phyloP scores from a whole-genome alignment of 2,888 invertebrate species.

The Ceratothoa steindachneri region DNA sequence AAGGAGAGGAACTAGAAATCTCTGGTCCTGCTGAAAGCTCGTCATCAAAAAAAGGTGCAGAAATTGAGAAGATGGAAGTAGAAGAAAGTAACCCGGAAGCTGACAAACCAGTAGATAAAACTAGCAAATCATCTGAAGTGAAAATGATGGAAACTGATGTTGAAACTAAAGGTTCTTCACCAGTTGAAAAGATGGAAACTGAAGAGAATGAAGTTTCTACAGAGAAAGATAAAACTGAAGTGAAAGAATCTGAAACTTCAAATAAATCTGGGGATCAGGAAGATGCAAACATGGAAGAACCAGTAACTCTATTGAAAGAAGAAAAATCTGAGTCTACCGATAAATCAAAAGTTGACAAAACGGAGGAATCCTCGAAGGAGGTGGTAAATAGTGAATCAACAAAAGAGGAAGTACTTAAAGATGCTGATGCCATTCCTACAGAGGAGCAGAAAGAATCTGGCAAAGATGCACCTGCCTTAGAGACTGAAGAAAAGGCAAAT shows the following conservation, averaged over 20 bases:
- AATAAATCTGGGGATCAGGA: too few species aligned
- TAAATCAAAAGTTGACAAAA: too few species aligned
- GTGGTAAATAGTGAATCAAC: not conserved
- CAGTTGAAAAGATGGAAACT: not conserved
- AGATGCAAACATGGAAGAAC: too few species aligned
- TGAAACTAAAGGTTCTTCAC: not conserved
- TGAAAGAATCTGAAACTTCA: not conserved
- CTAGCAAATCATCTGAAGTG: not conserved
- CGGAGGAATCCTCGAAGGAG: not conserved
- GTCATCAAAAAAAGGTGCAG: not conserved
- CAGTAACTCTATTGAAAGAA: too few species aligned
- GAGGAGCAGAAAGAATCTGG: not conserved
- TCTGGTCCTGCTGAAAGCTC: not conserved
- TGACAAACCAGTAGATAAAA: too few species aligned
- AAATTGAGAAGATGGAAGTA: not conserved
- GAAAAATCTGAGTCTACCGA: too few species aligned
- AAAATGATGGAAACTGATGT: slow-evolving; percentile 9
- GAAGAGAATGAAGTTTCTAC: not conserved
- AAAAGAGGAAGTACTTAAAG: not conserved
- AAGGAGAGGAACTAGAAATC: not conserved
- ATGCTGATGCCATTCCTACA: not conserved
- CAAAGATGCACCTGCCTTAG: not conserved
- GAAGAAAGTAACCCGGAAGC: not conserved
- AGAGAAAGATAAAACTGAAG: not conserved
- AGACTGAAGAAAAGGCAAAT: not conserved